These are phyloP conservation scores for Poecilia gillii DNA, from an alignment of 2,797 vertebrate genomes.

Conservation along the genomic window DNA sequence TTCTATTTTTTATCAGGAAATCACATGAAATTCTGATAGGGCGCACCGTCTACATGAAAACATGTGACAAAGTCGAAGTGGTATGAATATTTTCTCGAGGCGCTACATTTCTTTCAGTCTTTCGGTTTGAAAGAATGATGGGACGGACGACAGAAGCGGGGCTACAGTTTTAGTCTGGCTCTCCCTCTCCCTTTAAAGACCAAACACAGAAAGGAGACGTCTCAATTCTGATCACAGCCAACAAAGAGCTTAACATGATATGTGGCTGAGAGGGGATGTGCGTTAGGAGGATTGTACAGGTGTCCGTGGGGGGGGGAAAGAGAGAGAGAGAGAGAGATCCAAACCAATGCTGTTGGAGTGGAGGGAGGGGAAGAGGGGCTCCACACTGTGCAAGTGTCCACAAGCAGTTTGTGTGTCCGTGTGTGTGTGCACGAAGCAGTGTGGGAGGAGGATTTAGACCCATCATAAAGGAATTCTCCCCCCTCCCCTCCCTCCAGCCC, in stretches of 20 bases:
- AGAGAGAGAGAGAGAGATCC: slow-evolving; percentile 25
- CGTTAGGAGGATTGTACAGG: slow-evolving; percentile 41
- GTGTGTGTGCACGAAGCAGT: slow-evolving; percentile 40
- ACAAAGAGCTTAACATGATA: slow-evolving; percentile 56
- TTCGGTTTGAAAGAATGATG: neutral
- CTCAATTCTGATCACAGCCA: slow-evolving; percentile 66
- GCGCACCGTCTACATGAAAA: neutral
- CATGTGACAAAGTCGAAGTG: neutral
- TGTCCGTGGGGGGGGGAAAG: slow-evolving; percentile 29
- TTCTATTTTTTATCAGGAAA: neutral
- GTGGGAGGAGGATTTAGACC: slow-evolving; percentile 79
- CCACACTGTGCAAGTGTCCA: slow-evolving; percentile 55
- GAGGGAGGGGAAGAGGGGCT: slow-evolving; percentile 49
- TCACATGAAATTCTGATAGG: neutral
- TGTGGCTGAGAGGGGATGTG: slow-evolving; percentile 39
- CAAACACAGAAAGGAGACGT: slow-evolving; percentile 26
- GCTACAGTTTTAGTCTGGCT: slow-evolving; percentile 44
- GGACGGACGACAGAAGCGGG: slow-evolving; percentile 14
- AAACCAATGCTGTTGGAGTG: slow-evolving; percentile 46
- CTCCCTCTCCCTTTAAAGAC: slow-evolving; percentile 56
- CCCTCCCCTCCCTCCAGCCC: slow-evolving; percentile 71
- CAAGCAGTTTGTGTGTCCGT: slow-evolving; percentile 46
- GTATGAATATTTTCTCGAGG: neutral
- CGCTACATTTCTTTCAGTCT: neutral
- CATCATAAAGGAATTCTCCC: slow-evolving; percentile 83